Evolutionary conservation across 2,113 vertebrate species (phyloP), one percentile per base, ranked within the genome.

Genomic region (Otolemur garnettii): DNA sequence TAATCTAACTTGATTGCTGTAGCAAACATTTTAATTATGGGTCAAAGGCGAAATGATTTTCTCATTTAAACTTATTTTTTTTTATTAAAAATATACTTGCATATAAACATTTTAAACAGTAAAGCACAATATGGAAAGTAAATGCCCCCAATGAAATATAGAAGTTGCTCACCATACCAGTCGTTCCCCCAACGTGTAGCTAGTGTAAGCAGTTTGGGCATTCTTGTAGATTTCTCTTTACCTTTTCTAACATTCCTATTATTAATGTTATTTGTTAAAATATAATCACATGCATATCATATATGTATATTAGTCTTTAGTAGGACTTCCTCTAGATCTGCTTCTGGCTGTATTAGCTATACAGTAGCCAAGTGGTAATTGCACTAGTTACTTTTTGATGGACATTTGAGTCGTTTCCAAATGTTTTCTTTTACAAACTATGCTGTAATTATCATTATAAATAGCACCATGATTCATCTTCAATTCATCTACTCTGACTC

Each of bases 401-500:
- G 72, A 89, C 72, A 85, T 91, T 84, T 88, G 87, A 68, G 60
- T 77, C 66, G 59, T 85, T 89, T 93, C 90, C 83, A 72, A 10
- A 91, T 83, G 83, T 62, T 88, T 89, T 78, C 72, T 82, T 10
- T 77, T 85, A 77, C 57, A 93, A 88, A 85, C 87, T 17, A 30
- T 86, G 55, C 71, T 72, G 68, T 95, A 93, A 91, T 89, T 95
- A 88, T 89, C 90, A 81, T 89, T 93, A 93, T 89, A 95, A 96
- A 95, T 91, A 91, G 87, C 82, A 85, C 14, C 33, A 33, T 88
- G 95, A 89, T 88, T 96, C 74, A 92, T 96, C 96, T 96, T 93
- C 45, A 74, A 0, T 89, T 97, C 80, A 74, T 93, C 62, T 68
- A 66, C 68, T 78, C 53, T 81, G 68, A 95, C 87, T 96, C 72